Conservation (phyloP, 2,888 invertebrate genomes). For the Tenthredo scrophulariae region DNA sequence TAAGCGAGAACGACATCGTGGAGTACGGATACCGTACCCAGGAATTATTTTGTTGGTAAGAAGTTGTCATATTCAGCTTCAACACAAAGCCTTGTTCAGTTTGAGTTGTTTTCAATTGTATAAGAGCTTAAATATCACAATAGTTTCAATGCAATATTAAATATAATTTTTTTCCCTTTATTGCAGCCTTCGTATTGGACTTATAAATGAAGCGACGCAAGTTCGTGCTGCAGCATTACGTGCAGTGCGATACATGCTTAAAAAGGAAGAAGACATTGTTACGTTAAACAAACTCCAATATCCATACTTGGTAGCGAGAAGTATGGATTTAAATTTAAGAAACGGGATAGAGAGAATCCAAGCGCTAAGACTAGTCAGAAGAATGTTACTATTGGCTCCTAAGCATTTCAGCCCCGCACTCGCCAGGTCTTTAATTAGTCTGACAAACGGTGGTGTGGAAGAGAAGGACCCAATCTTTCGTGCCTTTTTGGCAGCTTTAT, state of each 20-base stretch:
- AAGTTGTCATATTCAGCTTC: neutral
- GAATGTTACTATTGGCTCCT: conserved; percentile 84
- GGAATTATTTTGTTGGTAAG: conserved; percentile 90
- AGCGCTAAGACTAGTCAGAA: conserved; percentile 91
- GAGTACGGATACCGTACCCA: conserved; percentile 87
- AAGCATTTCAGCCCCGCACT: conserved; percentile 87
- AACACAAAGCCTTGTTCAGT: conserved; percentile 20
- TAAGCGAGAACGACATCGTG: conserved; percentile 81
- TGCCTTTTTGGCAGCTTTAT: conserved; percentile 92
- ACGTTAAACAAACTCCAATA: conserved; percentile 90
- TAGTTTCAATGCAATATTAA: conserved; percentile 1
- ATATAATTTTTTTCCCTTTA: neutral
- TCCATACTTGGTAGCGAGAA: conserved; percentile 92
- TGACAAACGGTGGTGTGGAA: conserved; percentile 89
- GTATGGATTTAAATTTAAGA: conserved; percentile 92
- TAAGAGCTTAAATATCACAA: neutral
- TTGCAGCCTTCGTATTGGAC: conserved; percentile 90
- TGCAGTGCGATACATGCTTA: conserved; percentile 91
- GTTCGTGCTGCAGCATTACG: conserved; percentile 94
- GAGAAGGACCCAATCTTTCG: conserved; percentile 91
- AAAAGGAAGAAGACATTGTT: conserved; percentile 88
- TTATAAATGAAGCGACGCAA: conserved; percentile 93
- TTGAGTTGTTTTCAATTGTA: neutral
- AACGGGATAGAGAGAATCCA: conserved; percentile 96
- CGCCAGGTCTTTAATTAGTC: conserved; percentile 89